These are phyloP conservation scores for Tachina lurida DNA, from an alignment of 2,888 invertebrate genomes.

Conservation along the genomic window DNA sequence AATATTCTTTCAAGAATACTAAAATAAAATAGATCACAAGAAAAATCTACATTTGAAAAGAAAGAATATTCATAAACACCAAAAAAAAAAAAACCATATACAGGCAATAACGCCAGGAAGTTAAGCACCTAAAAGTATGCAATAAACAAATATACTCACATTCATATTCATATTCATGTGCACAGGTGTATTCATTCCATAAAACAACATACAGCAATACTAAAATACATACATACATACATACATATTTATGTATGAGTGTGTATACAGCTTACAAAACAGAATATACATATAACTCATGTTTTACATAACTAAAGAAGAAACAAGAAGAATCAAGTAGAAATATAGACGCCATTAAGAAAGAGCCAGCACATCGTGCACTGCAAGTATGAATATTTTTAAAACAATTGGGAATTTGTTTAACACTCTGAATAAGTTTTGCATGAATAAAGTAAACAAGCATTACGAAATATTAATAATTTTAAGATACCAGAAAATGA, in stretches of 20 bases:
- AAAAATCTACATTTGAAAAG: conserved; percentile 3
- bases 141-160: conserved; percentile 64
- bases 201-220: too few species aligned
- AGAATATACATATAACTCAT: not conserved
- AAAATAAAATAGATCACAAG: not conserved
- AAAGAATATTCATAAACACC: conserved; percentile 27
- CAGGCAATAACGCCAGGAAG: conserved; percentile 18
- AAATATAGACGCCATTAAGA: not conserved
- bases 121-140: conserved; percentile 73
- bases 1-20: conserved; percentile 12
- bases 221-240: too few species aligned
- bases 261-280: not conserved
- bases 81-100: conserved; percentile 9
- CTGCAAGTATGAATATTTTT: not conserved
- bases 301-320: not conserved
- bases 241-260: too few species aligned
- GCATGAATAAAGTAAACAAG: not conserved
- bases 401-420: conserved; percentile 18
- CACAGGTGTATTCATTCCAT: too few species aligned
- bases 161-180: too few species aligned
- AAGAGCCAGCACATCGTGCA: not conserved
- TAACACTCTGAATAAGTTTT: conserved; percentile 11
- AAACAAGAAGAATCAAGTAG: not conserved
- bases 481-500: not conserved
- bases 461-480: too few species aligned